phyloP scores from a whole-genome alignment of 2,888 invertebrate species.

The Elgonia sp. region DNA sequence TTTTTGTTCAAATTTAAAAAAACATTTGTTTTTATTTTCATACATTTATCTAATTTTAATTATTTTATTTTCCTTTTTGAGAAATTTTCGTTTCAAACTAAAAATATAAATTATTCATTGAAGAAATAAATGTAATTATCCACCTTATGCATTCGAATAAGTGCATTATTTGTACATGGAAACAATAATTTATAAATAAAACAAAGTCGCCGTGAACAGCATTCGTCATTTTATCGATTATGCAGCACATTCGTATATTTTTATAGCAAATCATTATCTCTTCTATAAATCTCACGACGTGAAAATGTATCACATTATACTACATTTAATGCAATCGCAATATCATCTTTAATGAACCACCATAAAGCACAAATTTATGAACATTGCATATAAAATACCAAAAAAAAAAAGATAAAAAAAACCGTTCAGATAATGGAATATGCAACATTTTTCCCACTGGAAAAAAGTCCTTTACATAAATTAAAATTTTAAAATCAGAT shows the following conservation, averaged over 20 bases:
- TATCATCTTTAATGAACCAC: background rate
- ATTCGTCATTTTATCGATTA: slow-evolving; percentile 42
- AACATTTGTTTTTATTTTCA: too few relatives aligned
- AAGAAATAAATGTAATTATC: too few relatives aligned
- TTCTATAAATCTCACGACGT: slow-evolving; percentile 25
- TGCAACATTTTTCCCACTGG: background rate
- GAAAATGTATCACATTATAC: slow-evolving; percentile 22
- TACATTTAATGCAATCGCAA: background rate
- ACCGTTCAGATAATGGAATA: slow-evolving; percentile 18
- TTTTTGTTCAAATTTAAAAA: too few relatives aligned
- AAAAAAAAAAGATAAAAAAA: too few relatives aligned
- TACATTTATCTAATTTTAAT: too few relatives aligned
- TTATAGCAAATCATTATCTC: slow-evolving; percentile 55
- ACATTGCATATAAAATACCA: slow-evolving; percentile 23
- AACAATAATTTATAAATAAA: slow-evolving; percentile 54
- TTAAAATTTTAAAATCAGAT: background rate
- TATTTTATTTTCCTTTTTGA: too few relatives aligned
- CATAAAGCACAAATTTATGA: slow-evolving; percentile 15
- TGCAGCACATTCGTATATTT: slow-evolving; percentile 28
- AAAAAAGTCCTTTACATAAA: background rate
- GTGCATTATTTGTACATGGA: slow-evolving; percentile 7
- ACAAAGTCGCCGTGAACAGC: background rate
- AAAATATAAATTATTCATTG: too few relatives aligned
- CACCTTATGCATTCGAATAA: background rate
- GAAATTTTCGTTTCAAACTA: too few relatives aligned